Evolutionary conservation across 2,888 invertebrate species (phyloP), one percentile per base, ranked within the genome.

Genomic region (Serripes groenlandicus): DNA sequence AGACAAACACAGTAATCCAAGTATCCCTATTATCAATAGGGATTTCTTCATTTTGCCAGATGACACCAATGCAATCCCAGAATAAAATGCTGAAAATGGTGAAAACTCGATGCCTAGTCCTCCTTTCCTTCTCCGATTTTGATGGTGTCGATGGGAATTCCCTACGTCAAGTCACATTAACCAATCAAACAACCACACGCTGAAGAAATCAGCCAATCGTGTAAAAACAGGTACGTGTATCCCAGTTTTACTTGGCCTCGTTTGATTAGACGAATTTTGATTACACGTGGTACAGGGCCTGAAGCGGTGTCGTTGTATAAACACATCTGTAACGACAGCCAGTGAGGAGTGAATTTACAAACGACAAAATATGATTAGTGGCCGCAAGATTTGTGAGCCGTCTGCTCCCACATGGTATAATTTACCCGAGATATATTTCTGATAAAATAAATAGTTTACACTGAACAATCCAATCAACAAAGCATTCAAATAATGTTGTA

Each of bases 101-200:
- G 54, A 56, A 77, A 68, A 69, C 62, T 64, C 35, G 32, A 42
- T 42, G 54, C 68, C 73, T 37, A 62, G 64, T n/a, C n/a, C 26
- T 35, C 35, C 73, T 70, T 69, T 72, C 73, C 60, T 42, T 68
- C 37, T 18, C 0, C 54, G 26, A 9, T 32, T 68, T 77, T 37
- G 60, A 5, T 30, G 70, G 56, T 73, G 21, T 79, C 62, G 30
- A 85, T 77, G 89, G 92, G 92, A 84, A 90, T 88, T 88, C 90
- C 92, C 91, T 83, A 83, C 84, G 80, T 68, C 64, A 72, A 34
- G 71, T 30, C 28, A n/a, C 58, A 62, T 78, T 30, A 73, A 77
- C 93, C 92, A 93, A 93, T 92, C 83, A 89, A 69, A 70, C 73
- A 64, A 77, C 62, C 85, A 89, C 92, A 92, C 92, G 92, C 90